These are phyloP conservation scores for Drosophila eugracilis DNA, from an alignment of 1,140 invertebrate genomes.

Conservation along the genomic window DNA sequence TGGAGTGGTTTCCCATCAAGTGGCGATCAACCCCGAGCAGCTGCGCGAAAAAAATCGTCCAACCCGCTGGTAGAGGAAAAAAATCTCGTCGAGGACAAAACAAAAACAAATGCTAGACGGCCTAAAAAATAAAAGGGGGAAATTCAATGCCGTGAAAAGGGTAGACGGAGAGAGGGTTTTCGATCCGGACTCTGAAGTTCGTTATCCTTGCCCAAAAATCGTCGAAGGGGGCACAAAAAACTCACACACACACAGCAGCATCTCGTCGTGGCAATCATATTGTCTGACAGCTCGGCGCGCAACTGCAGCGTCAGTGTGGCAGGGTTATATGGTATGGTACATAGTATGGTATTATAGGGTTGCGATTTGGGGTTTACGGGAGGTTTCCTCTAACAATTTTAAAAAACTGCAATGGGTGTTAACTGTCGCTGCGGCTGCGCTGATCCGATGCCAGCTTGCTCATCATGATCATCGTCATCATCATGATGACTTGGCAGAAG, in stretches of 20 bases:
- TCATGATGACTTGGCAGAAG: conserved; percentile 55
- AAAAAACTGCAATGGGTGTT: conserved; percentile 61
- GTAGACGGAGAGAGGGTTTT: conserved; percentile 52
- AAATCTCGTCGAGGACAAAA: conserved; percentile 41
- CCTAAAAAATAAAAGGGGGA: conserved; percentile 61
- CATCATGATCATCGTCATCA: conserved; percentile 26
- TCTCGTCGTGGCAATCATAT: conserved; percentile 45
- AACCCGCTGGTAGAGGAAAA: conserved; percentile 60
- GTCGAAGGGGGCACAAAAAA: conserved; percentile 34
- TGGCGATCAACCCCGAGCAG: conserved; percentile 64
- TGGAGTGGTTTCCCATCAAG: conserved; percentile 48
- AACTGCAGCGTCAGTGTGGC: conserved; percentile 51
- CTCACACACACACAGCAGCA: conserved; percentile 51
- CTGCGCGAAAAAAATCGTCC: conserved; percentile 53
- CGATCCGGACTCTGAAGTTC: conserved; percentile 44
- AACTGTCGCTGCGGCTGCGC: conserved; percentile 40
- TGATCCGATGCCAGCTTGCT: conserved; percentile 34
- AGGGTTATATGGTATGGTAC: conserved; percentile 1
- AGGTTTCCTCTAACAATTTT: conserved; percentile 15
- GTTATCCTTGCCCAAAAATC: conserved; percentile 69
- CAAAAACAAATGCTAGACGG: conserved; percentile 62
- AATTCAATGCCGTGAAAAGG: conserved; percentile 81
- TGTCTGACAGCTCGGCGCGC: conserved; percentile 38
- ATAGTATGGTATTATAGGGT: conserved; percentile 54
- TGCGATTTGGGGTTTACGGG: conserved; percentile 54